Conservation (phyloP, 2,888 invertebrate species). For the Cartodere bifasciata region DNA sequence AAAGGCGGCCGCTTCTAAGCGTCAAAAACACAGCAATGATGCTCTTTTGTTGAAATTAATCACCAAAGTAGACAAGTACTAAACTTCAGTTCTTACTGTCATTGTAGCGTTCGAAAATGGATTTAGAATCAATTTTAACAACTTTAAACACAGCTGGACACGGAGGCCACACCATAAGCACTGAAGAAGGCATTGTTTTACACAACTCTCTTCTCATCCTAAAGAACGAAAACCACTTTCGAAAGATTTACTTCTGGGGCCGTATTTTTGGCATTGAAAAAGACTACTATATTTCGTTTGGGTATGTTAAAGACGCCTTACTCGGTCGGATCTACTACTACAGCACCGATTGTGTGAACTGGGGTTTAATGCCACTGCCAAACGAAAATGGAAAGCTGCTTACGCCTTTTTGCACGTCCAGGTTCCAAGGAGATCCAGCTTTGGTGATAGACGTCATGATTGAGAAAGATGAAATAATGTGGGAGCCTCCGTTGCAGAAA, state of each 20-base stretch:
- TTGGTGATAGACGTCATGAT: conserved; percentile 37
- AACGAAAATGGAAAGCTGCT: conserved; percentile 33
- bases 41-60: conserved; percentile 9
- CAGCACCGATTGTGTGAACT: conserved; percentile 56
- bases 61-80: conserved; percentile 4
- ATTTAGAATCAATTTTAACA: conserved; percentile 38
- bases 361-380: conserved; percentile 47
- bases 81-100: conserved; percentile 7
- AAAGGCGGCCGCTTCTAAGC: no score
- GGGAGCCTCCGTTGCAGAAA: conserved; percentile 40
- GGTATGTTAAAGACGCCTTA: conserved; percentile 61
- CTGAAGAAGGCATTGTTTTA: conserved; percentile 58
- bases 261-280: conserved; percentile 60
- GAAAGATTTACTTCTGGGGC: conserved; percentile 76
- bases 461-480: conserved; percentile 41
- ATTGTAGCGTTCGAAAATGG: no score
- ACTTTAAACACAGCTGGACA: conserved; percentile 42
- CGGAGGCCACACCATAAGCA: conserved; percentile 56
- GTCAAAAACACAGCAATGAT: no score
- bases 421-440: conserved; percentile 38
- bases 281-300: conserved; percentile 77
- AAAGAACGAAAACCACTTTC: conserved; percentile 76
- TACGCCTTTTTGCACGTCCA: conserved; percentile 32
- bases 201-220: conserved; percentile 67
- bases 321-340: conserved; percentile 65